Percentiles rank a stretch among this genome's conserved stretches.
These are phyloP conservation scores for Actinia equina DNA, from an alignment of 64 coral and sea anemone species.

Conservation along the genomic window DNA sequence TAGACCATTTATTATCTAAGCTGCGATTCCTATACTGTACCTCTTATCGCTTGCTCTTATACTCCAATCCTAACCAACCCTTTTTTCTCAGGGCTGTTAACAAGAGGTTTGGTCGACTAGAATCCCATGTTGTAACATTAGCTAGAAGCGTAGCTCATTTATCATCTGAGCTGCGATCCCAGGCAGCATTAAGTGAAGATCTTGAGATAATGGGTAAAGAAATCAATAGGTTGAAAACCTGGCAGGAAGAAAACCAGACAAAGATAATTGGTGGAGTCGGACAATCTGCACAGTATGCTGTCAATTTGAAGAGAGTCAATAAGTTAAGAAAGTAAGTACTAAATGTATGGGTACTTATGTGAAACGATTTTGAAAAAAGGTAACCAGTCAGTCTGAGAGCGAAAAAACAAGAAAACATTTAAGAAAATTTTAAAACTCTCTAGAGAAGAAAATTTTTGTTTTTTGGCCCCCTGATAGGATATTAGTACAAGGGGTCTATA, in stretches of 20 bases:
- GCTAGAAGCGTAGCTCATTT: conserved; percentile 90
- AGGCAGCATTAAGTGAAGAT: conserved; percentile 74
- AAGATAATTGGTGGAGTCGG: background rate
- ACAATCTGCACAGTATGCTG: conserved; percentile 35
- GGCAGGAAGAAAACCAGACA: conserved; percentile 23
- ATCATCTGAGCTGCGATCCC: conserved; percentile 90
- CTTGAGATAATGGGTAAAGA: conserved; percentile 79
- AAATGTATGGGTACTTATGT: background rate
- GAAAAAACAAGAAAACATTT: no score
- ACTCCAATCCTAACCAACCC: background rate
- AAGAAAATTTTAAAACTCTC: no score
- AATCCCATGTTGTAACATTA: conserved; percentile 91
- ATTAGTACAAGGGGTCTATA: no score
- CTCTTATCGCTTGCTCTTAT: background rate
- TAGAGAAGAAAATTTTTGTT: no score
- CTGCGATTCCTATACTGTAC: background rate
- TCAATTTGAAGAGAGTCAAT: conserved; percentile 59
- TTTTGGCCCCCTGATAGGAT: no score
- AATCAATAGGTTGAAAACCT: conserved; percentile 44
- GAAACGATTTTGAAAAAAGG: background rate
- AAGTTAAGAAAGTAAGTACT: conserved; percentile 85
- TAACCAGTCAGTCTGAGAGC: no score
- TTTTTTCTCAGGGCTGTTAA: conserved; percentile 69
- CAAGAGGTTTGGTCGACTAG: conserved; percentile 79
- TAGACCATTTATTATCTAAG: background rate